A percentile compares a stretch with the other conserved stretches of the same genome.
phyloP scores from a whole-genome alignment of 2,888 invertebrate genomes.

The Troides helena region DNA sequence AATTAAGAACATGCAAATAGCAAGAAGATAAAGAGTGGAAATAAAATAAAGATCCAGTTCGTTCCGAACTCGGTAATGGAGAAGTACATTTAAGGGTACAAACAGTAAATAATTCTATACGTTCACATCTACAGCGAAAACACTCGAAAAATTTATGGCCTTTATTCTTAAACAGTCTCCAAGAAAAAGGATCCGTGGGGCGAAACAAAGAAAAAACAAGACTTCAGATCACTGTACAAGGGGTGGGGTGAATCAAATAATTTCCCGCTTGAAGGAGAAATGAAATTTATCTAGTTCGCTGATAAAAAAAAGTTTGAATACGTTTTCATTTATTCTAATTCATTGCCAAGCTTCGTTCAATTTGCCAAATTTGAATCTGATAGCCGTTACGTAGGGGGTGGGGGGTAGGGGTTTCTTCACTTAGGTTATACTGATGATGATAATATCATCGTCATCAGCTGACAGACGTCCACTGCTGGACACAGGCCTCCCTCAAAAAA shows the following conservation, averaged over 20 bases:
- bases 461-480: too few relatives aligned
- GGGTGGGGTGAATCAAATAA: constrained; percentile 66
- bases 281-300: constrained; percentile 31
- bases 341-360: neutral
- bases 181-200: constrained; percentile 41
- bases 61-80: constrained; percentile 35
- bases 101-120: constrained; percentile 64
- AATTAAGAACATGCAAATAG: too few relatives aligned
- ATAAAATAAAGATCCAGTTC: constrained; percentile 29
- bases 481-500: too few relatives aligned
- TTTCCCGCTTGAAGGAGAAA: constrained; percentile 52
- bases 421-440: too few relatives aligned
- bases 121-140: constrained; percentile 54
- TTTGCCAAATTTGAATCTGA: too few relatives aligned
- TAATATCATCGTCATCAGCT: too few relatives aligned
- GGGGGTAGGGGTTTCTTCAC: too few relatives aligned
- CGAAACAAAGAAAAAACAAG: constrained; percentile 51
- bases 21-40: constrained; percentile 15
- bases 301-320: constrained; percentile 19
- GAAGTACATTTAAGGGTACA: constrained; percentile 39
- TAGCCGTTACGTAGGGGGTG: too few relatives aligned
- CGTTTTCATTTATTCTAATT: neutral
- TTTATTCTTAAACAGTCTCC: constrained; percentile 57
- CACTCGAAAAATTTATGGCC: constrained; percentile 68
- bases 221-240: constrained; percentile 57